Conservation (phyloP, 2,888 invertebrate species). For the Caradrina clavipalpis region DNA sequence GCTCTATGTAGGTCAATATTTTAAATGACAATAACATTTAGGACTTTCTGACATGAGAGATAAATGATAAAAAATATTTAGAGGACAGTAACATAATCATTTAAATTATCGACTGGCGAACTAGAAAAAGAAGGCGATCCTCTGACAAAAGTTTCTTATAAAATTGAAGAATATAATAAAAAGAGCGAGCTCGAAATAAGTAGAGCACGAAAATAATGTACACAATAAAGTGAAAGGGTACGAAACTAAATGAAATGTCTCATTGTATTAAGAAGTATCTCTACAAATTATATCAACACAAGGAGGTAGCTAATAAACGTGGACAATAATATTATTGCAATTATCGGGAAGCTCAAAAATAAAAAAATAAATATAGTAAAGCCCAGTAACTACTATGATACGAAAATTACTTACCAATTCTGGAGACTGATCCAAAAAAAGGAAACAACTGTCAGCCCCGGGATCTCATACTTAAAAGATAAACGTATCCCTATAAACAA, state of each 20-base stretch:
- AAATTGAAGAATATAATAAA: conserved; percentile 55
- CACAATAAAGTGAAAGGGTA: conserved; percentile 90
- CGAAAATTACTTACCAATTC: conserved; percentile 81
- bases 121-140: conserved; percentile 3
- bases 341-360: conserved; percentile 65
- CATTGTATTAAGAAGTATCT: conserved; percentile 62
- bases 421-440: conserved; percentile 74
- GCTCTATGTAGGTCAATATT: conserved; percentile 53
- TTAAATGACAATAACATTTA: conserved; percentile 36
- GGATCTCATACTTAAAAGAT: conserved; percentile 79
- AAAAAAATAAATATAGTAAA: conserved; percentile 71
- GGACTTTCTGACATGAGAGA: neutral
- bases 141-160: conserved; percentile 13
- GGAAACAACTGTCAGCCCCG: conserved; percentile 78
- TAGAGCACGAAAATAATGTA: conserved; percentile 89
- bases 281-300: conserved; percentile 24
- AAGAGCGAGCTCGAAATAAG: conserved; percentile 80
- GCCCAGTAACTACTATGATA: conserved; percentile 62
- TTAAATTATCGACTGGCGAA: conserved; percentile 8
- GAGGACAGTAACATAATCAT: conserved; percentile 10
- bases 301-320: conserved; percentile 3
- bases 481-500: conserved; percentile 65
- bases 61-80: neutral
- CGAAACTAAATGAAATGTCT: conserved; percentile 72
- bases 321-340: conserved; percentile 36